These are phyloP conservation scores for Perca fluviatilis DNA, from an alignment of 2,113 vertebrate genomes.

Conservation along the genomic window DNA sequence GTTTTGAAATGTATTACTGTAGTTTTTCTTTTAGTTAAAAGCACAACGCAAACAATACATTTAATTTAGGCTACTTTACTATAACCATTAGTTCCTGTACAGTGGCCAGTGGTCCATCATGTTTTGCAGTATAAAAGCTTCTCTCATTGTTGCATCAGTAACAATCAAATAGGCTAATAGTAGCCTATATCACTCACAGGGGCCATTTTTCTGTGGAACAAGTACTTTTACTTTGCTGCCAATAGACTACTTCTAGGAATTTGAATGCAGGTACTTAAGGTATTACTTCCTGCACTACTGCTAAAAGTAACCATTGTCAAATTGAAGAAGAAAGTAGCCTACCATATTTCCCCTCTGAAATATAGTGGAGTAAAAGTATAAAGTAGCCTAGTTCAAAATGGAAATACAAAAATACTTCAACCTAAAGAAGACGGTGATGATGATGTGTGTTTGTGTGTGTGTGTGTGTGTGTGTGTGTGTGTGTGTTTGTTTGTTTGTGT, in stretches of 20 bases:
- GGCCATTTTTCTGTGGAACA: background rate
- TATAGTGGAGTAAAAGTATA: too few species aligned
- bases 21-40: constrained; percentile 7
- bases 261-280: background rate
- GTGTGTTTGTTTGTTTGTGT: background rate
- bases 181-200: background rate
- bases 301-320: too few species aligned
- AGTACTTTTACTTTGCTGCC: background rate
- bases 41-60: constrained; percentile 10
- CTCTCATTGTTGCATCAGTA: background rate
- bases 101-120: background rate
- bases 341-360: background rate
- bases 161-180: background rate
- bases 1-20: constrained; percentile 16
- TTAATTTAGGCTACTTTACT: background rate
- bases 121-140: background rate
- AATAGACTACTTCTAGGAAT: background rate
- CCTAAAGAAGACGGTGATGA: background rate
- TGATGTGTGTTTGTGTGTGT: background rate
- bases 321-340: background rate
- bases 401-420: background rate
- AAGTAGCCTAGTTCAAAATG: background rate
- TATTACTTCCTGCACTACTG: too few species aligned
- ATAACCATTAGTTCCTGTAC: background rate
- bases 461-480: background rate